phyloP scores from a whole-genome alignment of 2,113 vertebrate species.

The Lanius ludovicianus region DNA sequence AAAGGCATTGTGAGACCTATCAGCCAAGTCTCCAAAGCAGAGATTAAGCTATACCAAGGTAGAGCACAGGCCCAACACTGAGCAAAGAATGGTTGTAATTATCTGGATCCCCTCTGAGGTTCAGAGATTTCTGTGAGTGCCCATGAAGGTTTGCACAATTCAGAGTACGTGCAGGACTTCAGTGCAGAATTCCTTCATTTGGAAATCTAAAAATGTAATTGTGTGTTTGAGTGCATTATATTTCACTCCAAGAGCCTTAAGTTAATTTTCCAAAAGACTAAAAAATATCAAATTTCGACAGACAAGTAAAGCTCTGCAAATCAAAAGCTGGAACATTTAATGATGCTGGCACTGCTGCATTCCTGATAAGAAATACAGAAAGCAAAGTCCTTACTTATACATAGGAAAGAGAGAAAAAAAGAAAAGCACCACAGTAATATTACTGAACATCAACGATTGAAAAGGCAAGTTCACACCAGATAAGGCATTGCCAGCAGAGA shows the following conservation, averaged over 20 bases:
- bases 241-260: not conserved
- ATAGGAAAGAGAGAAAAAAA: not conserved
- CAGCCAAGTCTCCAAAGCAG: not conserved
- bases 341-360: not conserved
- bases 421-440: not conserved
- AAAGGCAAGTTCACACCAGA: not conserved
- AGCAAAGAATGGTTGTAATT: not conserved
- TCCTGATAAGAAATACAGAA: not conserved
- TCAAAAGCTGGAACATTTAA: not conserved
- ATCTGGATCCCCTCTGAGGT: not conserved
- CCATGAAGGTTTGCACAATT: not conserved
- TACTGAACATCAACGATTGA: not conserved
- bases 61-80: not conserved
- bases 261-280: not conserved
- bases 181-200: not conserved
- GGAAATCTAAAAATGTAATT: not conserved
- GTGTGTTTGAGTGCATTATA: not conserved
- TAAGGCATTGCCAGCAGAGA: not conserved
- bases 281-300: not conserved
- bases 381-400: not conserved
- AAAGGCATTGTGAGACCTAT: not conserved
- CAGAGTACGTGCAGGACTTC: accelerated
- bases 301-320: not conserved
- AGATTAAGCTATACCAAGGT: not conserved
- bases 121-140: not conserved